Conservation (phyloP, 2,113 vertebrate genomes). For the Sminthopsis crassicaudata region DNA sequence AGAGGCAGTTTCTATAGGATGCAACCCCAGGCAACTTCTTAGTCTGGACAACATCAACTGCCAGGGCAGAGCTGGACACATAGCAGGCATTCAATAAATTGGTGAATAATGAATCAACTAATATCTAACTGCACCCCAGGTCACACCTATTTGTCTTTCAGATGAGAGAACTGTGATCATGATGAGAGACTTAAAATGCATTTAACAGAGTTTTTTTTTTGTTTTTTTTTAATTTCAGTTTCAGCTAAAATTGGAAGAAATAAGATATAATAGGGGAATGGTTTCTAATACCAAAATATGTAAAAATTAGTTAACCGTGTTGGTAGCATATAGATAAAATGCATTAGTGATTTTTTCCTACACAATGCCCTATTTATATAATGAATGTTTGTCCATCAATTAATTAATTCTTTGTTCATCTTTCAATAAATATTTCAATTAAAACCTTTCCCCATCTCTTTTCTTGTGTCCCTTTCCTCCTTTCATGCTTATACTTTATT, state of each 20-base stretch:
- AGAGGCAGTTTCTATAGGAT: not conserved
- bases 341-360: not conserved
- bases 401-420: not conserved
- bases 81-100: not conserved
- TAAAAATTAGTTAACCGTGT: not conserved
- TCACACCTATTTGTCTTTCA: conserved; percentile 2
- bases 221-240: not conserved
- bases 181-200: not conserved
- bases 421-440: not conserved
- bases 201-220: not conserved
- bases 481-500: not conserved
- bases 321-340: not conserved
- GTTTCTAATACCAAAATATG: not conserved
- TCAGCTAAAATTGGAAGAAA: not conserved
- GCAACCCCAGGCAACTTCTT: not conserved
- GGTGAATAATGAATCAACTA: conserved; percentile 14
- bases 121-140: not conserved
- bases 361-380: not conserved
- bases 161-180: conserved; percentile 5
- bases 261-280: not conserved
- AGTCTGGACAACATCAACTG: not conserved
- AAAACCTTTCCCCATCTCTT: not conserved
- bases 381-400: not conserved
- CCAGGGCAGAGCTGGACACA: not conserved
- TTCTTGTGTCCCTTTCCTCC: not conserved